Base-by-base conservation (phyloP, 2,113 vertebrate genomes). In the Apaloderma vittatum region DNA sequence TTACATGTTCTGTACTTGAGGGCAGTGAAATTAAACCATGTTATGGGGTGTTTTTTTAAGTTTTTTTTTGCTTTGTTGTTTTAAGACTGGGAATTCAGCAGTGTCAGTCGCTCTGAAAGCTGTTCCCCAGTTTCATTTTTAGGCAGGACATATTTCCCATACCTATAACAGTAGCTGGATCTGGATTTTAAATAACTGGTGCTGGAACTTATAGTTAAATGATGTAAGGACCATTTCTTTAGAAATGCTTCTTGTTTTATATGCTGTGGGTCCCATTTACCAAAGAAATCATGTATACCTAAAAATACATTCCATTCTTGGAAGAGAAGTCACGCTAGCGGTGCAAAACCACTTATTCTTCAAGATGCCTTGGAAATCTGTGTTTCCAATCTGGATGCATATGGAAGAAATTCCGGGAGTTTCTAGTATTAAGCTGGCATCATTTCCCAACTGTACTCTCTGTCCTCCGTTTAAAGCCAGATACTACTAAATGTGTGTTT, bases 221-320 rank as follows among this genome's bases (percentile, higher is more conserved):
- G 6, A 78, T 89, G 24, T 94, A 45, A 89, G 59, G 90, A 95
- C 95, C 95, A 74, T 62, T 58, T 72, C 15, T 92, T 58, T 61
- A 71, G 22, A 62, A 68, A 82, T 80, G 43, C 46, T 37, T 57
- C 27, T 68, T 48, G 54, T 62, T 90, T 72, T 43, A 26, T 79
- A 93, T 91, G 73, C 74, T 91, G 52, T 94, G 78, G 54, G 94
- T 93, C 88, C 87, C 85, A 48, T 83, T 92, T 93, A 95, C 97
- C 96, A 96, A 97, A 97, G 97, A 97, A 58, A 52, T 91, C 20
- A 10, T 5, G 21, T 78, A 89, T 49, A 58, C 5, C 1, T 11
- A n/a, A 78, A 87, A 87, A 54, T 57, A 54, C 45, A 86, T 96
- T 95, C 91, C 91, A 76, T 96, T 88, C 73, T 91, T 86, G 70